phyloP scores from a whole-genome alignment of 2,888 invertebrate species.

The Drosophila parthenogenetica region DNA sequence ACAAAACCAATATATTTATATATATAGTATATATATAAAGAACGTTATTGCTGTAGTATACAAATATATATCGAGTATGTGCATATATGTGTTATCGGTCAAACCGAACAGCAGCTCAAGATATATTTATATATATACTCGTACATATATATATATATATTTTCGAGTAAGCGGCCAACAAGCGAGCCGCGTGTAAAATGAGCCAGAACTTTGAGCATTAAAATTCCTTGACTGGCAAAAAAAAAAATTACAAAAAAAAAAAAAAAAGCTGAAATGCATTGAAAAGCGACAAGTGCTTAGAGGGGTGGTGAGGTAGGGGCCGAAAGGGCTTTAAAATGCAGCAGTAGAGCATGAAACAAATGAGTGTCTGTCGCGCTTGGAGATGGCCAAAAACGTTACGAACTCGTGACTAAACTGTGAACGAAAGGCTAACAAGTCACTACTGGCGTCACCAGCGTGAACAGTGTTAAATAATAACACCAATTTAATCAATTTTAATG shows the following conservation, averaged over 20 bases:
- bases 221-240: constrained; percentile 59
- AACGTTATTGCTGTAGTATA: constrained; percentile 31
- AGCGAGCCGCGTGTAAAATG: constrained; percentile 65
- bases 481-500: too few species aligned
- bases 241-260: constrained; percentile 5
- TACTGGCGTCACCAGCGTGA: too few species aligned
- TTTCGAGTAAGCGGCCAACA: constrained; percentile 20
- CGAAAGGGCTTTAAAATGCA: neutral
- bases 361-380: constrained; percentile 33
- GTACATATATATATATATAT: too few species aligned
- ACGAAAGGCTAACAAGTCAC: too few species aligned
- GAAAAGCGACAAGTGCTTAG: neutral
- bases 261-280: constrained; percentile 19
- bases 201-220: constrained; percentile 61
- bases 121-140: neutral
- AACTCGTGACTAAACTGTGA: neutral
- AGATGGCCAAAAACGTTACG: neutral
- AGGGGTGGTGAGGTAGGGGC: neutral
- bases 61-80: neutral
- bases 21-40: constrained; percentile 1
- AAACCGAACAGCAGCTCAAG: constrained; percentile 13
- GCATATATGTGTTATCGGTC: constrained; percentile 46
- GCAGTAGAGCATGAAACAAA: constrained; percentile 42
- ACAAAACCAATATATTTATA: neutral
- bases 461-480: too few species aligned